Evolutionary conservation across 2,888 invertebrate species (phyloP).

Genomic region (Oegoconia quadripuncta): DNA sequence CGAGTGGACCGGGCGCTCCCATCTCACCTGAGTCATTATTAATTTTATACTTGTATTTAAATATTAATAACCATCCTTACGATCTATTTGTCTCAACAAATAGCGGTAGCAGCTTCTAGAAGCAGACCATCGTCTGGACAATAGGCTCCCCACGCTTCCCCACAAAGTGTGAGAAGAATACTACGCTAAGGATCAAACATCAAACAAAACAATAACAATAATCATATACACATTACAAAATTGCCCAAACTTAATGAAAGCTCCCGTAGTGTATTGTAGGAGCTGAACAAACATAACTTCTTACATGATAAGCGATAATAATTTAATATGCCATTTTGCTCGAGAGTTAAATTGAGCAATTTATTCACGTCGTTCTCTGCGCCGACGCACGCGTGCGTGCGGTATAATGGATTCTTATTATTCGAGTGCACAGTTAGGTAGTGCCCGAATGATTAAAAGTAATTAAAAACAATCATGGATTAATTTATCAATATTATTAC

Average conservation of each 20-base stretch:
- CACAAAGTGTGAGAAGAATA: too few relatives aligned
- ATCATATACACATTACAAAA: too few relatives aligned
- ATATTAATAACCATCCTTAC: too few relatives aligned
- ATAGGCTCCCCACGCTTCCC: too few relatives aligned
- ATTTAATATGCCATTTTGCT: slow-evolving; percentile 65
- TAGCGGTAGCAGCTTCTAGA: too few relatives aligned
- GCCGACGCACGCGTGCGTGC: slow-evolving; percentile 36
- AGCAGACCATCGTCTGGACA: too few relatives aligned
- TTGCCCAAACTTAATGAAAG: slow-evolving; percentile 6
- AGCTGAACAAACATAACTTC: slow-evolving; percentile 34
- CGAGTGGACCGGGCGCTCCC: too few relatives aligned
- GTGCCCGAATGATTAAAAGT: slow-evolving; percentile 41
- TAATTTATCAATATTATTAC: background rate
- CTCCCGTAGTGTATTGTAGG: slow-evolving; percentile 58
- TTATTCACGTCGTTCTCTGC: slow-evolving; percentile 49
- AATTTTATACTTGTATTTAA: too few relatives aligned
- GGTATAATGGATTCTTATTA: slow-evolving; percentile 35
- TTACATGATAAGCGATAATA: slow-evolving; percentile 47
- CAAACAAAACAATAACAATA: too few relatives aligned
- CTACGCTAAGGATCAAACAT: too few relatives aligned
- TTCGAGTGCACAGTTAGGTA: slow-evolving; percentile 36
- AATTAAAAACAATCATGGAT: slow-evolving; percentile 10
- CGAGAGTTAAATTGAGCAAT: slow-evolving; percentile 69
- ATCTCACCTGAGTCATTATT: too few relatives aligned
- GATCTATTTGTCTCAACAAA: too few relatives aligned